These are phyloP conservation scores for Brenthis ino DNA, from an alignment of 2,888 invertebrate genomes.

Conservation along the genomic window DNA sequence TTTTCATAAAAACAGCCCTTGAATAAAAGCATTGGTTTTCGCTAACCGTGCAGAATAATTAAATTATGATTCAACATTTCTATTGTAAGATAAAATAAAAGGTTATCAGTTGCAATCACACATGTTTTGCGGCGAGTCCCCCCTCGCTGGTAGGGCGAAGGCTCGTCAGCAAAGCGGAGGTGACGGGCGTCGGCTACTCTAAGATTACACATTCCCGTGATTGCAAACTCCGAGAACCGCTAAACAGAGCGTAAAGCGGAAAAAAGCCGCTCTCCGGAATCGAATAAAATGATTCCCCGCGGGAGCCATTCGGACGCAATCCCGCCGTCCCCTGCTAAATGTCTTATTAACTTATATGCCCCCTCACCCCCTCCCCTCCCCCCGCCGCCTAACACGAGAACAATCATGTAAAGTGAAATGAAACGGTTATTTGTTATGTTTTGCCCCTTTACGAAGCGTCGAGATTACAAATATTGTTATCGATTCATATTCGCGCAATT, in stretches of 20 bases:
- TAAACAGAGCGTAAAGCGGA: conserved; percentile 80
- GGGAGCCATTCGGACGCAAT: conserved; percentile 87
- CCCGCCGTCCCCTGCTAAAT: conserved; percentile 82
- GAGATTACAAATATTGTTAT: conserved; percentile 66
- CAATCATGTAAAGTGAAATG: conserved; percentile 83
- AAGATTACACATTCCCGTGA: conserved; percentile 61
- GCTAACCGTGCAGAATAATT: not conserved
- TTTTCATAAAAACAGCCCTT: too few relatives aligned
- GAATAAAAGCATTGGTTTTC: too few relatives aligned
- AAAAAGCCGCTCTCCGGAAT: conserved; percentile 83
- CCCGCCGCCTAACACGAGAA: conserved; percentile 71
- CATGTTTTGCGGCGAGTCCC: conserved; percentile 56
- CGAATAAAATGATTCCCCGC: conserved; percentile 88
- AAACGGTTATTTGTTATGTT: conserved; percentile 82
- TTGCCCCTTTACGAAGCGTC: conserved; percentile 71
- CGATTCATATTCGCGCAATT: conserved; percentile 58
- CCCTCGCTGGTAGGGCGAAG: conserved; percentile 62
- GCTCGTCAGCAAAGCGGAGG: conserved; percentile 57
- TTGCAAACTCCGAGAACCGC: conserved; percentile 65
- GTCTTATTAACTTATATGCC: conserved; percentile 82
- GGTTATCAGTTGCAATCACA: conserved; percentile 48
- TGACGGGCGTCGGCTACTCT: conserved; percentile 55
- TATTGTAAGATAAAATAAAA: conserved; percentile 44
- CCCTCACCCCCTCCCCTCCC: conserved; percentile 58
- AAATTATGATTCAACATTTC: not conserved